Percentiles rank a stretch among this genome's conserved stretches.
Evolutionary conservation across 2,888 invertebrate species (phyloP).

Genomic region (Euzetes globulus): DNA sequence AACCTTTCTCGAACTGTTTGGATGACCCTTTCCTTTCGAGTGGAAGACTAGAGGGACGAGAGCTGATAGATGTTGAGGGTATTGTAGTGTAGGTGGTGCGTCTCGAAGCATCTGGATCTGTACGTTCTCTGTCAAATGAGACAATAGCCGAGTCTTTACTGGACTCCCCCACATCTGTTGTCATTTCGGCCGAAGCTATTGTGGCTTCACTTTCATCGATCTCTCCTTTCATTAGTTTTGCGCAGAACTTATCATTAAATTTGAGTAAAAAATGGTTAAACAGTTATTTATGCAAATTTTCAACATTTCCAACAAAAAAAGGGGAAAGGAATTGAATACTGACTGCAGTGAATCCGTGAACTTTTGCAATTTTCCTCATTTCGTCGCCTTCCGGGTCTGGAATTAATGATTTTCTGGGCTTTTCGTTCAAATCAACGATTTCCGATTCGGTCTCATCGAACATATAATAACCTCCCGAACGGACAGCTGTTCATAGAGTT

Average conservation of each 20-base stretch:
- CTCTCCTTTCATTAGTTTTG: conserved; percentile 63
- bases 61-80: conserved; percentile 39
- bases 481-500: conserved; percentile 64
- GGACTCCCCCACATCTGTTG: conserved; percentile 44
- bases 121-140: conserved; percentile 40
- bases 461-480: conserved; percentile 99
- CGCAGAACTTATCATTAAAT: conserved; percentile 32
- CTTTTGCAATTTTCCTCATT: conserved; percentile 37
- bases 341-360: conserved; percentile 42
- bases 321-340: too few species aligned
- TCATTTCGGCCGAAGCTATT: conserved; percentile 45
- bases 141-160: conserved; percentile 42
- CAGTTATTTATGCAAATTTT: too few species aligned
- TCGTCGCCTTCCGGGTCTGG: conserved; percentile 42
- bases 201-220: conserved; percentile 54
- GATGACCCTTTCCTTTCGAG: background rate
- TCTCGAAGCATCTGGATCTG: conserved; percentile 27
- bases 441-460: conserved; percentile 83
- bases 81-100: conserved; percentile 28
- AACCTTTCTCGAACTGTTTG: background rate
- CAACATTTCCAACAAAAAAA: background rate
- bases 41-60: conserved; percentile 6
- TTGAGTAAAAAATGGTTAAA: too few species aligned
- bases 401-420: conserved; percentile 38
- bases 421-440: conserved; percentile 52